Base-by-base conservation (phyloP, 2,113 vertebrate species). In the Pelusios castaneus region DNA sequence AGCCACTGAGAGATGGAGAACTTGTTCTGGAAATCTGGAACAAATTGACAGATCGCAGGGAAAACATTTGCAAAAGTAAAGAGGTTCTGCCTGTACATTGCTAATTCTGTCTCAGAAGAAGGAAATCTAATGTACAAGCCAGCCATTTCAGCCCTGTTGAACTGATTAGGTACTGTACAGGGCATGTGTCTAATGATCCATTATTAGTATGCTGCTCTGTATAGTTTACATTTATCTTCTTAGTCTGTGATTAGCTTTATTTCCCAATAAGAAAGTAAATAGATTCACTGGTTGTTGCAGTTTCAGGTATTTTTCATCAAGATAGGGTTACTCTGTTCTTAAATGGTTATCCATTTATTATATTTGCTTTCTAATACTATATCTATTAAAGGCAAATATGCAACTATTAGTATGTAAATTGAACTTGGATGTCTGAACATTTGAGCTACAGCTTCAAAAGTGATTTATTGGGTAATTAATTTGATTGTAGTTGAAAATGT, bases 371-470 rank as follows among this genome's bases (percentile, higher is more conserved):
- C 93, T 93, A 90, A 91, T 85, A 92, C 82, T 81, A 43, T 87
- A 91, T 96, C 95, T 97, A 82, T 97, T 97, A 97, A 96, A 96
- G 90, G 84, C 94, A 97, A 95, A 96, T 96, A 88, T 2, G 25
- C 82, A 96, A 43, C 94, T 82, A 93, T 97, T 97, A 97, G 93
- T 93, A 96, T 96, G 96, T 91, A 97, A 97, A 98, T 97, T 97
- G 96, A 97, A 96, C 95, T 96, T 93, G 78, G 77, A 94, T 94
- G 21, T 95, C 95, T 95, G 85, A 96, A 95, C 77, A 96, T 96
- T 96, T 93, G 95, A 97, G 79, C 63, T 96, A 84, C 87, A 94
- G 84, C 88, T 80, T 95, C 83, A 60, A 83, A 87, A 49, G 25
- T 95, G 96, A 97, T 97, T 97, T 96, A 96, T 90, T 94, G 92